Percentiles rank a stretch among this genome's conserved stretches.
phyloP scores from a whole-genome alignment of 1,140 invertebrate genomes.

The Hycleus cichorii region DNA sequence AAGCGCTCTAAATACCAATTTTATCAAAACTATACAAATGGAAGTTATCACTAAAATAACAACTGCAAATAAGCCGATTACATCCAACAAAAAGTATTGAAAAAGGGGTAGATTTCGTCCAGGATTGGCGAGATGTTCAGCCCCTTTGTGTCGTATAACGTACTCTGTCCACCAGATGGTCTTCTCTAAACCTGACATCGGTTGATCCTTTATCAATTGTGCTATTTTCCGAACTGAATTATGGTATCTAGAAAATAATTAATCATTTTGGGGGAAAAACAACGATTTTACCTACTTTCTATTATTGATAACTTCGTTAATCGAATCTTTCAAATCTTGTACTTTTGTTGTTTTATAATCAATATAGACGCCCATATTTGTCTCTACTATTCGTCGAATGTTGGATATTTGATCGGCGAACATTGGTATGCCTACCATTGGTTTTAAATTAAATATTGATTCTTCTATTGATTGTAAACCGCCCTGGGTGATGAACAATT shows the following conservation, averaged over 20 bases:
- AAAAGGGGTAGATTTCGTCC: slow-evolving; percentile 35
- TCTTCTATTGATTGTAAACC: slow-evolving; percentile 45
- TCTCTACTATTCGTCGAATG: slow-evolving; percentile 13
- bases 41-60: no score
- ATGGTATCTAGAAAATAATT: slow-evolving; percentile 5
- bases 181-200: slow-evolving; percentile 34
- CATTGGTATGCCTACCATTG: slow-evolving; percentile 43
- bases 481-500: slow-evolving; percentile 45
- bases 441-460: slow-evolving; percentile 42
- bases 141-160: slow-evolving; percentile 44
- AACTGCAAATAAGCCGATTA: slow-evolving; percentile 6
- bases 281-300: slow-evolving; percentile 2
- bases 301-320: slow-evolving; percentile 20
- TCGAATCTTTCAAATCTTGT: slow-evolving; percentile 14
- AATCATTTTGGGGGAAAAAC: no score
- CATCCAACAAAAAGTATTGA: slow-evolving; percentile 40
- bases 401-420: slow-evolving; percentile 35
- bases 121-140: slow-evolving; percentile 33
- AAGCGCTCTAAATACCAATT: no score
- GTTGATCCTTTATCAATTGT: slow-evolving; percentile 33
- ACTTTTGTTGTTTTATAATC: slow-evolving; percentile 15
- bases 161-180: slow-evolving; percentile 49
- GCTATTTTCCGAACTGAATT: not conserved
- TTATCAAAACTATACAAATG: no score
- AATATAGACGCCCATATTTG: slow-evolving; percentile 25